Conservation (phyloP, 2,888 invertebrate species). For the Nemapogon koenigi region DNA sequence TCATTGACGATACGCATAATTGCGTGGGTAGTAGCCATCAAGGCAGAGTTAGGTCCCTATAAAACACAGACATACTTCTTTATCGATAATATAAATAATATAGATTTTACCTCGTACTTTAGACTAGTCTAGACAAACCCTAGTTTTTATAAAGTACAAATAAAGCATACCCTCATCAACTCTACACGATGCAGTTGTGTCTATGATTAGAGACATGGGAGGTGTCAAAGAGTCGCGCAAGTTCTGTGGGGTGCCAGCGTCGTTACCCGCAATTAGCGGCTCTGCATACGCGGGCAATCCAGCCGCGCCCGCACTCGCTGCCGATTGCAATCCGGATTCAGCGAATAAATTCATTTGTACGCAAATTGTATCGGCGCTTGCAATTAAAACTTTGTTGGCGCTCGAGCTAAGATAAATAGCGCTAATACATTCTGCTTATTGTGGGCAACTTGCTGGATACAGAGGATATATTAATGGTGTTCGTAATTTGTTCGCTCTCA, state of each 20-base stretch:
- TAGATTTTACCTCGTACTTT: background rate
- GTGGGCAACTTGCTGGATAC: conserved; percentile 55
- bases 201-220: background rate
- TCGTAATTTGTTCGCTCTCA: conserved; percentile 61
- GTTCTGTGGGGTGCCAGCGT: conserved; percentile 23
- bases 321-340: conserved; percentile 57
- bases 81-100: background rate
- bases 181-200: background rate
- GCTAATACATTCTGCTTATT: conserved; percentile 64
- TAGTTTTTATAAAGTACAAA: background rate
- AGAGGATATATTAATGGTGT: conserved; percentile 62
- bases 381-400: conserved; percentile 65
- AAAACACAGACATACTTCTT: background rate
- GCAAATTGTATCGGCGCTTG: conserved; percentile 65
- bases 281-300: conserved; percentile 55
- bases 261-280: conserved; percentile 59
- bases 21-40: no score
- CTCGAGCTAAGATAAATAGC: conserved; percentile 63
- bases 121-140: background rate
- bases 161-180: background rate
- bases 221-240: background rate
- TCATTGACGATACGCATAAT: no score
- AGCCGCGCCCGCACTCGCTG: conserved; percentile 23
- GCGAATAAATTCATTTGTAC: conserved; percentile 65
- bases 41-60: no score